A percentile compares a stretch with the other conserved stretches of the same genome.
These are phyloP conservation scores for Anoncus sp. DNA, from an alignment of 2,888 invertebrate genomes.

Conservation along the genomic window DNA sequence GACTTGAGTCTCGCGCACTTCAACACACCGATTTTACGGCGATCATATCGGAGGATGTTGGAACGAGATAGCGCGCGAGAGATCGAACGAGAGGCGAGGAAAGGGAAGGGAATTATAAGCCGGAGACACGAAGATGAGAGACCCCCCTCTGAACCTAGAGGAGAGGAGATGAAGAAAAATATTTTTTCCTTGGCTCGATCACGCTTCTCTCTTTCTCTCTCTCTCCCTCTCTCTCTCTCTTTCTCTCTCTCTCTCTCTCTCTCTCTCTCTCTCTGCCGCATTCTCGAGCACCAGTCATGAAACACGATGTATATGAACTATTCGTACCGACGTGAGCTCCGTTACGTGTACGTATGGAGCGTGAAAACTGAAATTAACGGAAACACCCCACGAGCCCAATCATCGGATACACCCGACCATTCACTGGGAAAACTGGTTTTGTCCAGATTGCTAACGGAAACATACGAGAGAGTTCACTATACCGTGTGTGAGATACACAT, in stretches of 20 bases:
- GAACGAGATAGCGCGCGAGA: conserved; percentile 22
- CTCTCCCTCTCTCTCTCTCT: not conserved
- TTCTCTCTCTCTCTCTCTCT: conserved; percentile 2
- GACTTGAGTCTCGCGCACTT: conserved; percentile 30
- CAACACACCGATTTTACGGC: conserved; percentile 55
- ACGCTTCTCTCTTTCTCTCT: conserved; percentile 9
- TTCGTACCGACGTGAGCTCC: too few relatives aligned
- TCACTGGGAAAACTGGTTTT: too few relatives aligned
- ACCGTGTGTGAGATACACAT: too few relatives aligned
- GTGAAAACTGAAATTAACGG: too few relatives aligned
- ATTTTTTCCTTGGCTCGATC: not conserved
- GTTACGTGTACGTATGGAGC: too few relatives aligned
- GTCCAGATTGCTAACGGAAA: too few relatives aligned
- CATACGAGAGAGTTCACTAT: too few relatives aligned
- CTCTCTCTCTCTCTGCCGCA: not conserved
- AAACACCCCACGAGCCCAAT: too few relatives aligned
- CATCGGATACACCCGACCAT: too few relatives aligned
- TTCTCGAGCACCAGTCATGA: too few relatives aligned
- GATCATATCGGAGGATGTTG: conserved; percentile 58
- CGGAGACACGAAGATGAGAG: not conserved
- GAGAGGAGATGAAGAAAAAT: not conserved
- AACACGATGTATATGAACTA: too few relatives aligned
- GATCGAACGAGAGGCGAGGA: conserved; percentile 37
- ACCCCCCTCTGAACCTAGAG: not conserved
- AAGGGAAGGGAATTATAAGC: conserved; percentile 45